These are phyloP conservation scores for Helicolenus hilgendorfi DNA, from an alignment of 2,797 vertebrate species.

Conservation along the genomic window DNA sequence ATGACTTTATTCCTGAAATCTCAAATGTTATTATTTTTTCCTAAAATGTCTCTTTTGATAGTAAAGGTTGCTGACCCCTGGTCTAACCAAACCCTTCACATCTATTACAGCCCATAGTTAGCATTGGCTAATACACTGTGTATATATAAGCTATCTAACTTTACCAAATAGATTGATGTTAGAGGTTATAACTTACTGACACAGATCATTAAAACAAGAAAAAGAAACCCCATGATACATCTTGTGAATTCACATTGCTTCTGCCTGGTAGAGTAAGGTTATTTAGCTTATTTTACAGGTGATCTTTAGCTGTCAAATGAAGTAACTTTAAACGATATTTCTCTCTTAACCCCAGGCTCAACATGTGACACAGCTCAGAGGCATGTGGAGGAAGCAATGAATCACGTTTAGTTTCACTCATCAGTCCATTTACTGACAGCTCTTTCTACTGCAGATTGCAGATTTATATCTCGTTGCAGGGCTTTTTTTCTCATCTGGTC, in stretches of 20 bases:
- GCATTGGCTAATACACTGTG: not conserved
- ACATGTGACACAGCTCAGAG: constrained; percentile 60
- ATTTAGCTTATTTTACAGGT: not conserved
- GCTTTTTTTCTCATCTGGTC: not conserved
- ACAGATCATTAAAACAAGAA: not conserved
- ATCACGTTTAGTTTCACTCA: constrained; percentile 19
- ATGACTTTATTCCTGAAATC: too few relatives aligned
- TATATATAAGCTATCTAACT: too few relatives aligned
- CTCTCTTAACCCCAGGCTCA: not conserved
- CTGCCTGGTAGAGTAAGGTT: not conserved
- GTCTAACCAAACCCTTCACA: not conserved
- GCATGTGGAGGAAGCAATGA: constrained; percentile 32
- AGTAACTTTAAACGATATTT: not conserved
- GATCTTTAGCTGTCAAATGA: not conserved
- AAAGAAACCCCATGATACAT: not conserved
- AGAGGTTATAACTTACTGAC: not conserved
- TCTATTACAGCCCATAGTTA: not conserved
- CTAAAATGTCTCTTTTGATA: too few relatives aligned
- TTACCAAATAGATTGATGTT: not conserved
- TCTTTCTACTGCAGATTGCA: not conserved
- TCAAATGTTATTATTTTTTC: too few relatives aligned
- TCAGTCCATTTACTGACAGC: not conserved
- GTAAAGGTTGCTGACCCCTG: too few relatives aligned
- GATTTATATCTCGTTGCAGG: not conserved
- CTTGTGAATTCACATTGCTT: not conserved